Evolutionary conservation across 2,113 vertebrate species (phyloP).

Genomic region (Myotis yumanensis): DNA sequence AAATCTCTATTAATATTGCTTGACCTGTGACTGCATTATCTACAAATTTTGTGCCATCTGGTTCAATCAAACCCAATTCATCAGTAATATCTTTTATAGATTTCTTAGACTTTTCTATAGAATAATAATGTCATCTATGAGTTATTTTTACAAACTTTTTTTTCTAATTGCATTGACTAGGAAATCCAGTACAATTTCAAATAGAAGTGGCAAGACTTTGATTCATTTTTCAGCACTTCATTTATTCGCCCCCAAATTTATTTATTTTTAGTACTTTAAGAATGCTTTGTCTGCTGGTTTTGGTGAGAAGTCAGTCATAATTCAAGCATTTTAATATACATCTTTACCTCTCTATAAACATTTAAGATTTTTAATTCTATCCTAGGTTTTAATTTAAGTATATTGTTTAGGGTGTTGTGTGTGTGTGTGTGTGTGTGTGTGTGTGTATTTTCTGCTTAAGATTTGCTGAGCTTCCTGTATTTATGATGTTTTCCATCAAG

Average conservation of each 20-base stretch:
- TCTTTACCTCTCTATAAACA: background rate
- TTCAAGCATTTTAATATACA: background rate
- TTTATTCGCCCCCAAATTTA: background rate
- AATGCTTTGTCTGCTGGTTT: background rate
- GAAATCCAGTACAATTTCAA: background rate
- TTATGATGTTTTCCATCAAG: background rate
- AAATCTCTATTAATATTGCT: constrained; percentile 21
- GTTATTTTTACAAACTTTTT: background rate
- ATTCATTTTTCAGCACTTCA: background rate
- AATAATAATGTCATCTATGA: background rate
- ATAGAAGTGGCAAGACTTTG: background rate
- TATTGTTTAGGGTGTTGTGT: background rate
- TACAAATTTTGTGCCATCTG: constrained; percentile 28
- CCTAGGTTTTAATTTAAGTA: background rate
- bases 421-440: no score
- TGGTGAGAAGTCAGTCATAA: background rate
- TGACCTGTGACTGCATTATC: background rate
- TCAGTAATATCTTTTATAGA: background rate
- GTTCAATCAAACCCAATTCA: constrained; percentile 24
- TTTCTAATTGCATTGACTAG: background rate
- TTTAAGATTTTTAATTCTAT: background rate
- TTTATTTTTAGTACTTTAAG: background rate
- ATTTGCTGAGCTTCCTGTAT: background rate
- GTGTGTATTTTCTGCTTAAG: background rate
- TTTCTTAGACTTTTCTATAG: background rate